phyloP scores from a whole-genome alignment of 2,797 vertebrate genomes.

The Leptodactylus fallax region DNA sequence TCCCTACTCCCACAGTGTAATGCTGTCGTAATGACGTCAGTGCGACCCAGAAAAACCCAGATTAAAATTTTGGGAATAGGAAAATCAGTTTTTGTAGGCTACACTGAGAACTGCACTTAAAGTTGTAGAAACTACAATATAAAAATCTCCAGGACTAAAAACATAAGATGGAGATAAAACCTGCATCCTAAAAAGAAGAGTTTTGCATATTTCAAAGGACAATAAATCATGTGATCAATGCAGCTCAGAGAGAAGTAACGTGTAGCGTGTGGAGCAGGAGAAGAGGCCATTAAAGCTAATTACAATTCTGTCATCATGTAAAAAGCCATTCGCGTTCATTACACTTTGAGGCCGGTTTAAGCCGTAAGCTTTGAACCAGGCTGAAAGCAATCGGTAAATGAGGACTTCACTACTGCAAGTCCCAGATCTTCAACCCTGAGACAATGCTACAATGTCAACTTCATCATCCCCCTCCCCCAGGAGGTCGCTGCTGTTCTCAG shows the following conservation, averaged over 20 bases:
- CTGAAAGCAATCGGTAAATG: constrained; percentile 47
- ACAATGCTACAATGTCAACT: constrained; percentile 11
- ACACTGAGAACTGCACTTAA: too few species aligned
- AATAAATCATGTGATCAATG: neutral
- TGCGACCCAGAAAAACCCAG: too few species aligned
- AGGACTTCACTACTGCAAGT: constrained; percentile 13
- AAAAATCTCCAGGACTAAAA: neutral
- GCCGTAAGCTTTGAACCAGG: constrained; percentile 47
- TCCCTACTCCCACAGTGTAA: too few species aligned
- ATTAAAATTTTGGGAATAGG: too few species aligned
- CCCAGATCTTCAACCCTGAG: neutral
- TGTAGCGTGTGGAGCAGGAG: neutral
- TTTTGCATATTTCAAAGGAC: neutral
- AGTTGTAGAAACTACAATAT: neutral
- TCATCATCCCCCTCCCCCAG: neutral
- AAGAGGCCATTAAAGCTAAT: constrained; percentile 47
- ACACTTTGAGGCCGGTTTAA: constrained; percentile 30
- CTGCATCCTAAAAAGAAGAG: neutral
- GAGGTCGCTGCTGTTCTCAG: constrained; percentile 8
- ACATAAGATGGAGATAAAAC: neutral
- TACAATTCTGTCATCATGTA: constrained; percentile 37
- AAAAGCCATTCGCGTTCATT: constrained; percentile 2
- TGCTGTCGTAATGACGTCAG: too few species aligned
- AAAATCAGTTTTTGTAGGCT: too few species aligned
- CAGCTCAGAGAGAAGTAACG: neutral